Base-by-base conservation (phyloP, 1,140 invertebrate genomes). In the Idris sp. region DNA sequence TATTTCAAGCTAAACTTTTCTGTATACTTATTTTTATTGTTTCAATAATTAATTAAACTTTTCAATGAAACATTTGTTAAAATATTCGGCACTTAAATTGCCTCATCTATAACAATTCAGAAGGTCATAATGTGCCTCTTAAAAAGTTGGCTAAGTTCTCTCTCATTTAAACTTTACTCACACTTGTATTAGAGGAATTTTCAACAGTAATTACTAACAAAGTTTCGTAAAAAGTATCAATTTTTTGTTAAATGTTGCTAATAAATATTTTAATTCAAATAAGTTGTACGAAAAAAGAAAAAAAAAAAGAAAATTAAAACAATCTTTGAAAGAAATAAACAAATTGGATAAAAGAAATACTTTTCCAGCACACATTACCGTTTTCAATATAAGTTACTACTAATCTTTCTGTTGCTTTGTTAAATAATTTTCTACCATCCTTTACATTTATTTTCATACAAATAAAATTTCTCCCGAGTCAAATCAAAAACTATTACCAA, bases 91-190 rank as follows among this genome's bases (percentile, higher is more conserved):
- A 25, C 4, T 28, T 54, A 53, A 65, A 38, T 46, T 54, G 41
- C 19, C 41, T 48, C 40, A 65, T 65, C 10, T 65, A 49, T 54
- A 54, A 65, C 61, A 56, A 65, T 54, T 65, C 28, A 65, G 54
- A 56, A 56, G 40, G 33, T 48, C 26, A 54, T 56, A 65, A 46
- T 48, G 40, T 46, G 33, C 40, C 40, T 53, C 46, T 44, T 64
- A 44, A 64, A 64, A 64, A 64, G 26, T 53, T 62, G 33, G 22
- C 44, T 38, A 44, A 64, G 58, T 62, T 25, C 38, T 35, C 25
- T 46, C 31, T 28, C 40, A 40, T 65, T 54, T 10, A 44, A 65
- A 65, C 43, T 61, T 61, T 31, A 10, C 26, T 40, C 43, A 61
- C 35, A 22, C 48, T 65, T 65, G 30, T 44, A 65, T 36, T 44